Evolutionary conservation across 2,113 vertebrate species (phyloP).

Genomic region (Catharus bicknelli): DNA sequence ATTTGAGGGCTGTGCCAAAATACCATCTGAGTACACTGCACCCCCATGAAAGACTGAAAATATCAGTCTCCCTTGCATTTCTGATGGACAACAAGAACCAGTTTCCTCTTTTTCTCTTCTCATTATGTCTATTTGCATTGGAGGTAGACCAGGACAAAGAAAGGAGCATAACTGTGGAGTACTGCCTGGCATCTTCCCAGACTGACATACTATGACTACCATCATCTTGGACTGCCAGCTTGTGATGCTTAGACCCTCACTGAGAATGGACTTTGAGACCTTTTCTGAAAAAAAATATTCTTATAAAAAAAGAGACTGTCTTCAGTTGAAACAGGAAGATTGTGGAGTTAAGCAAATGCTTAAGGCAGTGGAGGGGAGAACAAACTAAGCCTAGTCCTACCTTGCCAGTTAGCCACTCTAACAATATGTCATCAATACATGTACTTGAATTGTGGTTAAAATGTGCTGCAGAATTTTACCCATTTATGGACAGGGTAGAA

Average conservation of each 20-base stretch:
- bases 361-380: background rate
- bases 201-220: background rate
- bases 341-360: background rate
- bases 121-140: background rate
- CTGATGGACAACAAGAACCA: background rate
- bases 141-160: background rate
- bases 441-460: background rate
- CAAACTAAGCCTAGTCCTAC: background rate
- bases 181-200: background rate
- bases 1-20: background rate
- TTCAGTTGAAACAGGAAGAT: background rate
- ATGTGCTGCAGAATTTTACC: background rate
- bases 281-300: background rate
- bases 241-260: background rate
- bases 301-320: background rate
- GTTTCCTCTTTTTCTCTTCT: background rate
- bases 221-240: background rate
- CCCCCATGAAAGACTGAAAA: background rate
- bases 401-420: background rate
- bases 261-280: background rate
- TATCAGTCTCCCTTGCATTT: background rate
- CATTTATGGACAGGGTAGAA: background rate
- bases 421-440: background rate
- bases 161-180: background rate
- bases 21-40: background rate